These are phyloP conservation scores for Carcharodon carcharias DNA, from an alignment of 2,797 vertebrate genomes.

Conservation along the genomic window DNA sequence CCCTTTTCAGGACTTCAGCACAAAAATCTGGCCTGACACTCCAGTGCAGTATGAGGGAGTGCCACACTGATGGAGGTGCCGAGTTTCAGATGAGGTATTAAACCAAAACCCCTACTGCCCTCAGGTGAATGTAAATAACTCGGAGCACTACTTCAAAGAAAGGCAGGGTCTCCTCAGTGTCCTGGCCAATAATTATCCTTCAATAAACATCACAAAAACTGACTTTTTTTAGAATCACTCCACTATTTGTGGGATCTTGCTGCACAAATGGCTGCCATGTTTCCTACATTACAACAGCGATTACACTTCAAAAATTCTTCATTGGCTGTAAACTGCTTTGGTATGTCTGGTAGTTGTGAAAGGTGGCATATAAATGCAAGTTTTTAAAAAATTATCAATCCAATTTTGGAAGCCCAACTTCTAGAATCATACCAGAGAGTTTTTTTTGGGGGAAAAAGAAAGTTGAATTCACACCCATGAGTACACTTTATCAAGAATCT, in stretches of 20 bases:
- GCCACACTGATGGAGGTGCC: neutral
- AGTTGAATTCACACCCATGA: neutral
- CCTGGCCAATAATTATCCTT: neutral
- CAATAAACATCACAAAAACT: too few species aligned
- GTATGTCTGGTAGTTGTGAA: neutral
- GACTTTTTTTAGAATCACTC: too few species aligned
- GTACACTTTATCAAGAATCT: neutral
- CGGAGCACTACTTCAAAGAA: neutral
- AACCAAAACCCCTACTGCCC: neutral
- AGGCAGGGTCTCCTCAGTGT: too few species aligned
- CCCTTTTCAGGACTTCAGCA: neutral
- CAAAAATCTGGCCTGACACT: neutral
- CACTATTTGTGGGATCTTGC: neutral
- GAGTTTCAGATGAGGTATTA: neutral
- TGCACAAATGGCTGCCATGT: neutral
- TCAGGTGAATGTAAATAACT: neutral
- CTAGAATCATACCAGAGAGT: neutral
- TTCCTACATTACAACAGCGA: neutral
- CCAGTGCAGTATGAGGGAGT: neutral
- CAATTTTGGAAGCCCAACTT: neutral
- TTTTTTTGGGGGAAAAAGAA: neutral
- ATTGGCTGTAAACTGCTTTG: neutral
- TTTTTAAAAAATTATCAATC: neutral
- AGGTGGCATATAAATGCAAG: neutral
- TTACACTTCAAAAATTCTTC: neutral